Evolutionary conservation across 2,113 vertebrate species (phyloP).

Genomic region (Rostratula benghalensis): DNA sequence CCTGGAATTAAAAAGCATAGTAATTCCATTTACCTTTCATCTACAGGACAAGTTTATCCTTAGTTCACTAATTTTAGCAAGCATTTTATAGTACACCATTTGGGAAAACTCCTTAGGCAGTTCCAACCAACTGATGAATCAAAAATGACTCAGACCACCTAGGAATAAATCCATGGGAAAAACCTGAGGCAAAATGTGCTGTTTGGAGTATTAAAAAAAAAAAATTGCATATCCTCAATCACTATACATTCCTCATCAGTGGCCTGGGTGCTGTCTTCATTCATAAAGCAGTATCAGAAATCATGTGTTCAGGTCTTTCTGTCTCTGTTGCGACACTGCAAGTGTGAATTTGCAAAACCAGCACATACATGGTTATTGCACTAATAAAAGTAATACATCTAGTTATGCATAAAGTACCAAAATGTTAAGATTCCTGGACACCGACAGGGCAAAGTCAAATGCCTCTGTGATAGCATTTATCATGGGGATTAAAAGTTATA

Average conservation of each 20-base stretch:
- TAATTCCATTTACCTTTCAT: not conserved
- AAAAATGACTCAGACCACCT: not conserved
- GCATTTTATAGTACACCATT: not conserved
- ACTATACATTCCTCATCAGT: not conserved
- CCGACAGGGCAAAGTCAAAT: not conserved
- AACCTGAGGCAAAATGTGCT: not conserved
- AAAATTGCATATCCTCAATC: not conserved
- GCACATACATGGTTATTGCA: not conserved
- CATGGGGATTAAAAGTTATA: not conserved
- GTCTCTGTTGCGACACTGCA: not conserved
- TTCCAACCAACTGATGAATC: not conserved
- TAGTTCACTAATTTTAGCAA: not conserved
- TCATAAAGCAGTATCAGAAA: not conserved
- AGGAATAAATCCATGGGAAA: not conserved
- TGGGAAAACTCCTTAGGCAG: not conserved
- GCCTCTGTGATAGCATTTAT: not conserved
- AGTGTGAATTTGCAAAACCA: not conserved
- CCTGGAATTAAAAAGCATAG: constrained; percentile 7
- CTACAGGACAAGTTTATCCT: not conserved
- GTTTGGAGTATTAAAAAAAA: not conserved
- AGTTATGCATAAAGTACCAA: not conserved
- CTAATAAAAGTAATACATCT: not conserved
- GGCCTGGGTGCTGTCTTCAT: not conserved
- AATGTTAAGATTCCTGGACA: not conserved
- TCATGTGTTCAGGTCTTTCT: not conserved